Percentiles rank a stretch among this genome's conserved stretches.
Conservation (phyloP, 2,888 invertebrate genomes). For the Orchestes rusci region DNA sequence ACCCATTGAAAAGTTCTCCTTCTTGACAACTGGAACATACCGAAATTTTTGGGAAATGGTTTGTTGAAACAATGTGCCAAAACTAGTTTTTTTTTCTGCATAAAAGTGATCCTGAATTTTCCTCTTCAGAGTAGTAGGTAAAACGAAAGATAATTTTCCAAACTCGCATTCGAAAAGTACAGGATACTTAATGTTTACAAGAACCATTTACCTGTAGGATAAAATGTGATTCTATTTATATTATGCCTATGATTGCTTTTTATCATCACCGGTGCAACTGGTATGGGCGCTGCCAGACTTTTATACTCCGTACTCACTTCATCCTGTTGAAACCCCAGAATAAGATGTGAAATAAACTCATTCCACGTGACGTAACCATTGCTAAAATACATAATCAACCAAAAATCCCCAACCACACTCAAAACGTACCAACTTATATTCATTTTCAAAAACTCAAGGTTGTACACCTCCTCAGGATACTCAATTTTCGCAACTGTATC, state of each 20-base stretch:
- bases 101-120: no score
- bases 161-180: no score
- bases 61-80: neutral
- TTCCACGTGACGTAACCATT: slow-evolving; percentile 59
- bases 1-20: no score
- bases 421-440: slow-evolving; percentile 33
- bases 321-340: slow-evolving; percentile 63
- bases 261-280: slow-evolving; percentile 50
- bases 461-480: slow-evolving; percentile 55
- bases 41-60: neutral
- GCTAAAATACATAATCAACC: slow-evolving; percentile 33
- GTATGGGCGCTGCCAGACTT: slow-evolving; percentile 56
- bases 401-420: neutral
- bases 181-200: no score
- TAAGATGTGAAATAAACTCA: slow-evolving; percentile 68
- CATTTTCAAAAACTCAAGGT: slow-evolving; percentile 57
- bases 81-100: neutral
- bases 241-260: slow-evolving; percentile 64
- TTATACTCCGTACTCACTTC: slow-evolving; percentile 57
- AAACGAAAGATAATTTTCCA: no score
- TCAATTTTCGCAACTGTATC: slow-evolving; percentile 45
- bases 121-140: no score
- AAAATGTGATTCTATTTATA: slow-evolving; percentile 57
- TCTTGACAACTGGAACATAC: no score
- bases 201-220: slow-evolving; percentile 54